Conservation (phyloP, 2,888 invertebrate species). For the Melitaea athalia region DNA sequence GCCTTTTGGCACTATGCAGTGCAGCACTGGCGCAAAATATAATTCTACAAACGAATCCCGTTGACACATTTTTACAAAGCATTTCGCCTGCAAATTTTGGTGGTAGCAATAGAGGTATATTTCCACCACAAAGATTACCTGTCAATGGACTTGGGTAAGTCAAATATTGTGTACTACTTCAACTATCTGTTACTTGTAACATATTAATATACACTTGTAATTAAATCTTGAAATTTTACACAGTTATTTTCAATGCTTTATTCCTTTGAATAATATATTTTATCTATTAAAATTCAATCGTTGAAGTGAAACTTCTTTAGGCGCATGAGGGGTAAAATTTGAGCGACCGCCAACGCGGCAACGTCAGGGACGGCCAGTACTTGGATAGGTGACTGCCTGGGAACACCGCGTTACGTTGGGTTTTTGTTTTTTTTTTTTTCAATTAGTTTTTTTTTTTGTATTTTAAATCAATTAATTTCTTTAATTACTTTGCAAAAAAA, state of each 20-base stretch:
- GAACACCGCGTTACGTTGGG: too few relatives aligned
- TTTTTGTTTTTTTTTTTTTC: too few relatives aligned
- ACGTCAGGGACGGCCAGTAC: too few relatives aligned
- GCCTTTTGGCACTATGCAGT: constrained; percentile 12
- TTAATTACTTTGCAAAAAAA: too few relatives aligned
- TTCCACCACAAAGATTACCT: constrained; percentile 56
- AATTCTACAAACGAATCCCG: constrained; percentile 4
- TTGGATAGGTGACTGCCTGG: too few relatives aligned
- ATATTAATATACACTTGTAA: background rate
- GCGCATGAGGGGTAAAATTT: too few relatives aligned
- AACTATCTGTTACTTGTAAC: background rate
- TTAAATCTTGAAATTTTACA: background rate
- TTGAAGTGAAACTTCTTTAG: too few relatives aligned
- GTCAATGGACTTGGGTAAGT: constrained; percentile 54
- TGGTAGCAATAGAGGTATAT: constrained; percentile 9
- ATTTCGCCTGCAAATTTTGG: constrained; percentile 3
- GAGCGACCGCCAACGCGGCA: too few relatives aligned
- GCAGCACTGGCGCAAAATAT: constrained; percentile 4
- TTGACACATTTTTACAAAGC: constrained; percentile 12
- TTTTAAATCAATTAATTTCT: too few relatives aligned
- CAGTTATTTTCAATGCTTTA: background rate
- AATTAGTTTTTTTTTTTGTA: too few relatives aligned
- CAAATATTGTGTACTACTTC: too few relatives aligned
- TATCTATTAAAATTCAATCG: too few relatives aligned
- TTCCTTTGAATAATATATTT: background rate